Evolutionary conservation across 2,888 invertebrate genomes (phyloP), one percentile per base, ranked within the genome.

Genomic region (Drosophila crucigera): DNA sequence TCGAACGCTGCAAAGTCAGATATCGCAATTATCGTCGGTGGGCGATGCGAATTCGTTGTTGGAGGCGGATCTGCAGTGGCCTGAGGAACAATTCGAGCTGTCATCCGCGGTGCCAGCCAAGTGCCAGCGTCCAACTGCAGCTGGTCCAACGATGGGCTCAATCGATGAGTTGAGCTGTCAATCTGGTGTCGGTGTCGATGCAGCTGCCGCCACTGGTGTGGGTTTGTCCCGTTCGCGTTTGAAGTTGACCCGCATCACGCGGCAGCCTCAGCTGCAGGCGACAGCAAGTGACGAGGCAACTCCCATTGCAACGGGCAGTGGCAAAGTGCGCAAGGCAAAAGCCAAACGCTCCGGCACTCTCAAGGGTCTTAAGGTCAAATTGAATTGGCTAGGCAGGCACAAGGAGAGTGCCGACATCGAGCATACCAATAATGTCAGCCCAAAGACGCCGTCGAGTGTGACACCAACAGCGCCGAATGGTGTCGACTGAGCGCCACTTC

Each of bases 11-110:
- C 93, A 92, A 58, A 89, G 91, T 14, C 92, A 92, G 75, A 91
- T 93, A 30, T 92, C 92, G 2, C 93, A 93, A 68, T 67, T 92
- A 25, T 93, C 93, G 2, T 92, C 92, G 3, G 86, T 92, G 68
- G 92, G 92, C 16, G 92, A 92, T 80, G 93, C 92, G n/a, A 91
- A 91, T 64, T 92, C 93, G 0, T 72, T 92, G 64, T 76, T 92
- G 59, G 92, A 92, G 73, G 84, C 85, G 31, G 93, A 92, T 19
- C 74, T 86, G 50, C 90, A 73, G 31, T 83, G 73, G 78, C 69
- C 76, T 2, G 91, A 73, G 39, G 87, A 90, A 28, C 89, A 85
- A 10, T 63, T 60, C 49, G 84, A 84, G 55, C 64, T 76, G 22
- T 52, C 66, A 10, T 49, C 63, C 49, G 14, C 9, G 58, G 4